Base-by-base conservation (phyloP, 1,140 invertebrate genomes). In the Drosophila santomea region DNA sequence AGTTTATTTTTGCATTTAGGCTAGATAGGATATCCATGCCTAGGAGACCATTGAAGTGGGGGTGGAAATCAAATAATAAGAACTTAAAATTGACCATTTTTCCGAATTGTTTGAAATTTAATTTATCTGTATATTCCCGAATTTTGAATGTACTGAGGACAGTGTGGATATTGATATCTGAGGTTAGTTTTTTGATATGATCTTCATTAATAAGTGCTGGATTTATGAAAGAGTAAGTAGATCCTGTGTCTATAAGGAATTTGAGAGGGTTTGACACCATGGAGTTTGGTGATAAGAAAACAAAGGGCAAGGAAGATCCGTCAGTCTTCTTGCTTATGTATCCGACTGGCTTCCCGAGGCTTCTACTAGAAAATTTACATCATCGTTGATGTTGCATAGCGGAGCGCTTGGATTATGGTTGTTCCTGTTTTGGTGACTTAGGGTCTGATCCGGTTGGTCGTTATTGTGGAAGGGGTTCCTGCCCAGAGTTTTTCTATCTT, bases 1-100 rank as follows among this genome's bases (percentile, higher is more conserved):
- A 35, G 60, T 58, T 64, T 64, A 47, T 64, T 64, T 64, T 64
- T 64, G 62, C 55, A 59, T 59, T 73, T 20, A 17, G 41, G 41
- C 36, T 14, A 14, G 36, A 38, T 38, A 38, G 36, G 12, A 38
- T 12, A 38, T 14, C 36, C 36, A 38, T 38, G 11, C 36, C 36
- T 20, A 43, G 41, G 15, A 43, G 6, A 7, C 41, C n/a, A 17
- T 43, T 43, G 6, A 43, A 15, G 41, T 43, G 41, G 41, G 41
- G n/a, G 41, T 43, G 41, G 41, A 43, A 43, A 43, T 43, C 2
- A 8, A 43, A 43, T 43, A 15, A 1, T 41, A 43, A 43, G 41
- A 43, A 43, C 41, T 43, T 43, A 14, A 43, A 43, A 43, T 43
- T 43, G 41, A n/a, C 4, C 0, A 43, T 43, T 17, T 43, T 6